Percentiles rank a stretch among this genome's conserved stretches.
Conservation (phyloP, 2,113 vertebrate species). For the Sprattus sprattus region DNA sequence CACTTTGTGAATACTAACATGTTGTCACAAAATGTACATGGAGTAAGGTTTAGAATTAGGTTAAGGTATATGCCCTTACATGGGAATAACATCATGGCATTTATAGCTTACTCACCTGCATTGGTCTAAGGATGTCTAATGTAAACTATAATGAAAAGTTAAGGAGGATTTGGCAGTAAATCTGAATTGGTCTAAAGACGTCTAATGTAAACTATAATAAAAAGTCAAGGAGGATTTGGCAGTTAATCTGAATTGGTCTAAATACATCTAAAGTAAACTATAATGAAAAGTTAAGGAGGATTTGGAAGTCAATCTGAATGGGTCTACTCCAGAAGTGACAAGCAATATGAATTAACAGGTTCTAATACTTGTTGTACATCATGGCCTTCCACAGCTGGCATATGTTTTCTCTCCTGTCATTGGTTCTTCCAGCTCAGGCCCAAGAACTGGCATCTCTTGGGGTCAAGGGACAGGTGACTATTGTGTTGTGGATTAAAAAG, state of each 20-base stretch:
- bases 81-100: too few species aligned
- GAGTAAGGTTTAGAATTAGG: not conserved
- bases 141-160: not conserved
- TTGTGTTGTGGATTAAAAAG: not conserved
- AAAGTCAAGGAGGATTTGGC: not conserved
- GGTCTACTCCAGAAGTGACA: not conserved
- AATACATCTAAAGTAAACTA: not conserved
- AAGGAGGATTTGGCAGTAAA: not conserved
- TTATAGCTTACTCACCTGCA: not conserved
- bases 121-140: too few species aligned
- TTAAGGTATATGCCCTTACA: not conserved
- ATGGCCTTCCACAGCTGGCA: not conserved
- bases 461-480: not conserved
- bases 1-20: too few species aligned
- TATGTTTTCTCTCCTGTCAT: not conserved
- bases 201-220: not conserved
- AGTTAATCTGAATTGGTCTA: not conserved
- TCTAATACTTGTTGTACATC: not conserved
- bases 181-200: not conserved
- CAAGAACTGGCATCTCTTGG: not conserved
- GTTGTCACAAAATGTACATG: not conserved
- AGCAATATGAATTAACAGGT: too few species aligned
- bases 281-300: not conserved
- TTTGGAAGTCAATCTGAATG: not conserved
- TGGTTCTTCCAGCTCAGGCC: not conserved